These are phyloP conservation scores for Drosophila ustulata DNA, from an alignment of 2,888 invertebrate genomes.

Conservation along the genomic window DNA sequence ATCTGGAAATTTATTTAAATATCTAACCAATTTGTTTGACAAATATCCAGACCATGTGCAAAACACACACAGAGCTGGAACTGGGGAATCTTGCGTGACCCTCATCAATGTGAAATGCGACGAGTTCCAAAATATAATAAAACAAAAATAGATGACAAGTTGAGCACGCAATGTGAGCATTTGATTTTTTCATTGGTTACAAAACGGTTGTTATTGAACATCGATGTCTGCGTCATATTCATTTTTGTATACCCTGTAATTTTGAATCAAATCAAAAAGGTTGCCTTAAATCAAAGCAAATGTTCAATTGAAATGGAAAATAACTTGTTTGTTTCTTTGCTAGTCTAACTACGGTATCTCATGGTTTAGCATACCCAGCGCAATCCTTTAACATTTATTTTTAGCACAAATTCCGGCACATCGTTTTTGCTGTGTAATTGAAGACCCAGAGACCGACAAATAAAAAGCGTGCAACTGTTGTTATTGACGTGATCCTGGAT, in stretches of 20 bases:
- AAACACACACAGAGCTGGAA: slow-evolving; percentile 2
- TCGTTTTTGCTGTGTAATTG: slow-evolving; percentile 36
- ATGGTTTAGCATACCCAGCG: neutral
- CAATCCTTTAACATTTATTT: neutral
- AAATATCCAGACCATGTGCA: slow-evolving; percentile 46
- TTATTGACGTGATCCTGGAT: slow-evolving; percentile 28
- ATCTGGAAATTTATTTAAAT: slow-evolving; percentile 19
- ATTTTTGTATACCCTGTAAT: neutral
- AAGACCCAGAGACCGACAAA: neutral
- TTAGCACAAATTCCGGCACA: slow-evolving; percentile 6
- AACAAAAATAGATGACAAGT: slow-evolving; percentile 17
- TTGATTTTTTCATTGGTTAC: slow-evolving; percentile 45
- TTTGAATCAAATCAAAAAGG: no score
- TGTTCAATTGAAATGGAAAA: no score
- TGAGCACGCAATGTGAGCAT: slow-evolving; percentile 30
- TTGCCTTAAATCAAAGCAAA: no score
- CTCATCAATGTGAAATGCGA: slow-evolving; percentile 50
- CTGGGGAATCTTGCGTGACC: slow-evolving; percentile 29
- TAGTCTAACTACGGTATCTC: neutral
- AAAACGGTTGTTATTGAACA: slow-evolving; percentile 33
- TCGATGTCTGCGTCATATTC: slow-evolving; percentile 2
- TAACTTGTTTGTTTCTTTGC: no score
- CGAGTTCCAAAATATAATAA: slow-evolving; percentile 23
- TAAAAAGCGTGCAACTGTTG: slow-evolving; percentile 37
- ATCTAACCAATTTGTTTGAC: slow-evolving; percentile 54